Base-by-base conservation (phyloP, 2,797 vertebrate species). In the Epinephelus coioides region DNA sequence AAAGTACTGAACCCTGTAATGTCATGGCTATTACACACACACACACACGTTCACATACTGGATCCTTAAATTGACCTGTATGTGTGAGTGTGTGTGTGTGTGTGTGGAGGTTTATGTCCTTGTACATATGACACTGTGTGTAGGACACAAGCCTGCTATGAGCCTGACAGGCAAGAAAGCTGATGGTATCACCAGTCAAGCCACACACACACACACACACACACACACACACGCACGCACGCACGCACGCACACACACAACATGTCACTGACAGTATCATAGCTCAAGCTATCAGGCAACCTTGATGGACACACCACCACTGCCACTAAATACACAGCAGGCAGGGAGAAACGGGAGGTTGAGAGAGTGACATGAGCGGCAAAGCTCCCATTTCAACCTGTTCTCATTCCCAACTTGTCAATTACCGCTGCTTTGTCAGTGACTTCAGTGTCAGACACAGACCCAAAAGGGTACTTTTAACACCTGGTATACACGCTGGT, bases 1-100 rank as follows among this genome's bases (percentile, higher is more conserved):
- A 86, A 81, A 55, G 19, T 0, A 6, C 78, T 83, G 82, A 86
- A 81, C 75, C 72, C 75, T 71, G 78, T 88, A 82, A 89, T 85
- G 68, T 80, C 65, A 76, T 17, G 6, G 73, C 73, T 76, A 87
- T 89, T 83, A 88, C 82, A 75, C 67, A 69, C 53, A 62, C 53
- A 62, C 62, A 72, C 21, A 73, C 55, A 70, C 74, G 69, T 63
- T 80, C 59, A 59, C 86, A 84, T 86, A 87, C 91, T 90, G 79
- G 78, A 78, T 64, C 54, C 3, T 74, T 46, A 78, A 63, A 81
- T 57, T 81, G 78, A 85, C 68, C 30, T 40, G 23, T n/a, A 0
- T 49, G 27, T 30, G 25, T 25, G 25, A 23, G 27, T 34, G 67
- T 78, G 47, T 38, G 3, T 15, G 25, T 54, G 60, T 77, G 49